Conservation (phyloP, 2,888 invertebrate species). For the Eledona agricola region DNA sequence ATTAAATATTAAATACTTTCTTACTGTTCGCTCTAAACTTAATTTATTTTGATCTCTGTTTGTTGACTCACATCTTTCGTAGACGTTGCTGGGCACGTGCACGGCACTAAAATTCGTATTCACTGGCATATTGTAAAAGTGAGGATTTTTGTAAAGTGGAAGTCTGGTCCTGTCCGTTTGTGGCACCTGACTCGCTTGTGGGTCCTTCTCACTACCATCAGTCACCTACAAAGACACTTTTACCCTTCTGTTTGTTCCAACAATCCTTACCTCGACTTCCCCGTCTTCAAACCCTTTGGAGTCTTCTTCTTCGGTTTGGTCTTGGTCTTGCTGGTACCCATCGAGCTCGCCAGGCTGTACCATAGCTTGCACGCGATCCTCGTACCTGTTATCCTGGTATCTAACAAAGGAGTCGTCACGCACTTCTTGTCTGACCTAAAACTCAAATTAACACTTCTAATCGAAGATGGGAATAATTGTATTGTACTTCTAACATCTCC, state of each 20-base stretch:
- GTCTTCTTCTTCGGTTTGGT: constrained; percentile 40
- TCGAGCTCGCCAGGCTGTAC: constrained; percentile 48
- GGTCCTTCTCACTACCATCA: constrained; percentile 56
- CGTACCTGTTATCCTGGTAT: constrained; percentile 35
- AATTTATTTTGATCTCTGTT: too few species aligned
- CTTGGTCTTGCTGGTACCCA: constrained; percentile 53
- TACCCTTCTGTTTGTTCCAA: too few species aligned
- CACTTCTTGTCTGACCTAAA: constrained; percentile 47
- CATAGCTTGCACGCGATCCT: constrained; percentile 48
- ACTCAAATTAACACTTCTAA: background rate
- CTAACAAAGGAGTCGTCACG: constrained; percentile 50
- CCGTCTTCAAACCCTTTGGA: constrained; percentile 40
- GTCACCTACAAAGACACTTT: constrained; percentile 48
- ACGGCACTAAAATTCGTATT: constrained; percentile 86
- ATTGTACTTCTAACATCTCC: constrained; percentile 66
- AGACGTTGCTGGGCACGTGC: constrained; percentile 96
- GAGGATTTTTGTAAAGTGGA: constrained; percentile 72
- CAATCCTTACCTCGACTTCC: constrained; percentile 44
- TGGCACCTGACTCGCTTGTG: constrained; percentile 61
- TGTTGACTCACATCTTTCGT: constrained; percentile 84
- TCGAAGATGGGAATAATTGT: too few species aligned
- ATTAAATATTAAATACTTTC: too few species aligned
- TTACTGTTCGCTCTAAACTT: too few species aligned
- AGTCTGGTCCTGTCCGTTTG: constrained; percentile 67
- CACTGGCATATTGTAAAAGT: constrained; percentile 81